phyloP scores from a whole-genome alignment of 2,888 invertebrate genomes.

The Agrilus mali region DNA sequence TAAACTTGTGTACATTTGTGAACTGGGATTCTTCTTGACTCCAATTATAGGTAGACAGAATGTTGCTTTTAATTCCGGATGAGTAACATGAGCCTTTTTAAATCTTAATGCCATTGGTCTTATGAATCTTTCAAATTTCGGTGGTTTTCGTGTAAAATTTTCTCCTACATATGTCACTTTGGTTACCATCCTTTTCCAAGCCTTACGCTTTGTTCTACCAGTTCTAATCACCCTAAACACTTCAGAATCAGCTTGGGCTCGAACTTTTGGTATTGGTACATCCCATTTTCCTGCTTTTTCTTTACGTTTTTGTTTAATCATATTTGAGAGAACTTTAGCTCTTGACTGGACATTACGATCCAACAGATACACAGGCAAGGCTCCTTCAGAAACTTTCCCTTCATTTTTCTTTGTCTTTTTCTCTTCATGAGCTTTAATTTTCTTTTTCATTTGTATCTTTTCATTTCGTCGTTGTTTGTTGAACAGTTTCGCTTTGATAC shows the following conservation, averaged over 20 bases:
- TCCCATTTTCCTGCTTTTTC: slow-evolving; percentile 99
- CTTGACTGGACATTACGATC: slow-evolving; percentile 91
- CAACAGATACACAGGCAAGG: slow-evolving; percentile 89
- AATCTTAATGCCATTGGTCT: slow-evolving; percentile 94
- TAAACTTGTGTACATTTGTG: slow-evolving; percentile 90
- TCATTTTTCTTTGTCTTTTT: slow-evolving; percentile 75
- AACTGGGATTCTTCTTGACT: slow-evolving; percentile 98
- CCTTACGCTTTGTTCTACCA: slow-evolving; percentile 88
- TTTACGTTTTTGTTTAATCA: slow-evolving; percentile 99
- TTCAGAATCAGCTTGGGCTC: slow-evolving; percentile 92
- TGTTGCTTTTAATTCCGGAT: slow-evolving; percentile 97
- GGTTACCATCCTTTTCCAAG: slow-evolving; percentile 99
- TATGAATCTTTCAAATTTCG: slow-evolving; percentile 97
- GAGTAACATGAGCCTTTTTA: slow-evolving; percentile 97
- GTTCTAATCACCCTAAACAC: slow-evolving; percentile 87
- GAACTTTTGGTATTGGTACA: slow-evolving; percentile 96
- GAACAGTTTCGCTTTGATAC: slow-evolving; percentile 94
- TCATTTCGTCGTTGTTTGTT: slow-evolving; percentile 95
- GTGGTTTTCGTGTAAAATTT: slow-evolving; percentile 96
- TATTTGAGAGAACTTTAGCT: slow-evolving; percentile 94
- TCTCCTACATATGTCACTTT: slow-evolving; percentile 98
- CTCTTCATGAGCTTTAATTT: slow-evolving; percentile 94
- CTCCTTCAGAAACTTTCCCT: slow-evolving; percentile 77
- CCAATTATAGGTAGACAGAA: slow-evolving; percentile 96
- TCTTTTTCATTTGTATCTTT: slow-evolving; percentile 98